Evolutionary conservation across 2,797 vertebrate genomes (phyloP).

Genomic region (Hemitrygon akajei): DNA sequence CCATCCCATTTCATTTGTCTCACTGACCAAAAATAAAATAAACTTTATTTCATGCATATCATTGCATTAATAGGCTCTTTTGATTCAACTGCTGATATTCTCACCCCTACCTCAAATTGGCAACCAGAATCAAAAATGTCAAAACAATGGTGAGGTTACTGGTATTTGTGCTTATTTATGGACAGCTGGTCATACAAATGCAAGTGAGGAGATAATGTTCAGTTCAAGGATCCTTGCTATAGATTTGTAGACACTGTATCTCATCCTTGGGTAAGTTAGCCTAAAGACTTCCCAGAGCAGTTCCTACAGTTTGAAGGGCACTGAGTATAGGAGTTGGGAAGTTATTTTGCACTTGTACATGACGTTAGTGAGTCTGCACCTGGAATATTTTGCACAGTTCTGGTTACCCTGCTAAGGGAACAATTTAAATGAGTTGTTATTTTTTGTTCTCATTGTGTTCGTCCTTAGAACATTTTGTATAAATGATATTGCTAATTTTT

Average conservation of each 20-base stretch:
- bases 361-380: no score
- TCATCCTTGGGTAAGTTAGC: background rate
- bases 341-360: no score
- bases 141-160: background rate
- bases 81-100: background rate
- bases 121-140: background rate
- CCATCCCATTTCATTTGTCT: background rate
- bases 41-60: background rate
- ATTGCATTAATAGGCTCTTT: background rate
- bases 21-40: background rate
- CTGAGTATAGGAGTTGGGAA: no score
- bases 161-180: background rate
- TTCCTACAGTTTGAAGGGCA: no score
- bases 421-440: no score
- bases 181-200: background rate
- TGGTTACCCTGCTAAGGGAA: no score
- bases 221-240: background rate
- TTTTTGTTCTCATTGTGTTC: no score
- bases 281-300: no score
- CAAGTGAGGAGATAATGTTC: background rate
- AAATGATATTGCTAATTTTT: no score
- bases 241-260: background rate
- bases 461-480: no score
- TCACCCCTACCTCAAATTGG: background rate
- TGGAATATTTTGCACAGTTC: no score